These are phyloP conservation scores for Drosophila algonquin DNA, from an alignment of 2,888 invertebrate species.

Conservation along the genomic window DNA sequence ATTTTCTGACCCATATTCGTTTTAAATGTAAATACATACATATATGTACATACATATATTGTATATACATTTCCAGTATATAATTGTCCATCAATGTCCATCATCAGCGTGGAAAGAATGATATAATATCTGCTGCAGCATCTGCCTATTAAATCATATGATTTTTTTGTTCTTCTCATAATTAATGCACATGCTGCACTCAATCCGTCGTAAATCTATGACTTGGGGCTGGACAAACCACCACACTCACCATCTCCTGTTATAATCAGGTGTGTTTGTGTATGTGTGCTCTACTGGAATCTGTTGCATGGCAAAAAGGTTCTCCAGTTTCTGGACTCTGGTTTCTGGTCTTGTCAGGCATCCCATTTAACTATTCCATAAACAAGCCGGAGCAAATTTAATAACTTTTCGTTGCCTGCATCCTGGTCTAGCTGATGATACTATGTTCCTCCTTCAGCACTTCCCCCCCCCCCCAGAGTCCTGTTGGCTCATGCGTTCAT, in stretches of 20 bases:
- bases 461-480: too few relatives aligned
- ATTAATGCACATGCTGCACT: constrained; percentile 21
- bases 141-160: constrained; percentile 41
- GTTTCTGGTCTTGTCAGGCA: too few relatives aligned
- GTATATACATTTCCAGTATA: background rate
- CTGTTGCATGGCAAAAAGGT: constrained; percentile 14
- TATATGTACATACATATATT: too few relatives aligned
- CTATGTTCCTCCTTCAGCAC: too few relatives aligned
- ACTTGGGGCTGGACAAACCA: background rate
- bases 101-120: constrained; percentile 27
- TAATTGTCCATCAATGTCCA: constrained; percentile 47
- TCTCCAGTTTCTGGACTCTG: background rate
- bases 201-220: constrained; percentile 40
- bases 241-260: background rate
- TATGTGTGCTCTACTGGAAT: background rate
- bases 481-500: background rate
- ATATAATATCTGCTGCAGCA: constrained; percentile 40
- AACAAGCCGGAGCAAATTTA: constrained; percentile 56
- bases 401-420: constrained; percentile 37
- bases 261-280: constrained; percentile 24
- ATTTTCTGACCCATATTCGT: too few relatives aligned
- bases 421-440: too few relatives aligned
- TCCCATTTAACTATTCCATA: constrained; percentile 19
- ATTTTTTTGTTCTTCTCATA: constrained; percentile 4
- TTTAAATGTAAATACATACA: too few relatives aligned